A percentile compares a stretch with the other conserved stretches of the same genome.
These are phyloP conservation scores for Narcine bancroftii DNA, from an alignment of 2,113 vertebrate genomes.

Conservation along the genomic window DNA sequence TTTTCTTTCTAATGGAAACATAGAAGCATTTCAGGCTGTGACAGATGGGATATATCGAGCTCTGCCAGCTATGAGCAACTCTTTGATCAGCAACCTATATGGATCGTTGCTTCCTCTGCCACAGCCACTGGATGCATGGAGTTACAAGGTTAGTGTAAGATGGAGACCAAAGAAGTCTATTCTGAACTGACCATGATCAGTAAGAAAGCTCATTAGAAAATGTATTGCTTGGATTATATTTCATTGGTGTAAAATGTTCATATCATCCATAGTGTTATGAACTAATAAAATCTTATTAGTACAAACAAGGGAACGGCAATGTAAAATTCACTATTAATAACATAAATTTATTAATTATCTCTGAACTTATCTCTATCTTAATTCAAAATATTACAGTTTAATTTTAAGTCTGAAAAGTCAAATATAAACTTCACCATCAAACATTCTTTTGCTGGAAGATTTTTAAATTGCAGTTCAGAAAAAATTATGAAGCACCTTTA, in stretches of 20 bases:
- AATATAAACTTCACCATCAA: no score
- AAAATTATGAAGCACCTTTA: no score
- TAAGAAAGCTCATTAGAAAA: not conserved
- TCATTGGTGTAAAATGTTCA: not conserved
- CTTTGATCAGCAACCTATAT: slow-evolving; percentile 44
- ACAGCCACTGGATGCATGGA: slow-evolving; percentile 48
- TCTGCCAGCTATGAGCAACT: slow-evolving; percentile 51
- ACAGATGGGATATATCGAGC: slow-evolving; percentile 51
- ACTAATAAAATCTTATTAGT: no score
- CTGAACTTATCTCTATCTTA: no score
- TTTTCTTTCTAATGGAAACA: slow-evolving; percentile 57
- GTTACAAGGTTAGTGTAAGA: slow-evolving; percentile 49
- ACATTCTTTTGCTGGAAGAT: no score
- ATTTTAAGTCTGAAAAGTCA: no score
- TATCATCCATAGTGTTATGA: not conserved
- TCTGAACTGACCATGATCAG: not conserved
- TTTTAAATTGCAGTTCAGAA: no score
- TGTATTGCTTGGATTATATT: not conserved
- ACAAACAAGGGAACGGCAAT: no score
- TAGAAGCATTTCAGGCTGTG: slow-evolving; percentile 53
- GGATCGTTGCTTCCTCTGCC: slow-evolving; percentile 53
- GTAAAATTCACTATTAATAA: no score
- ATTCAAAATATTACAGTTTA: no score
- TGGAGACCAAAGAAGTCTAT: not conserved
- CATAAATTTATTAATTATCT: no score